Base-by-base conservation (phyloP, 2,888 invertebrate genomes). In the Gastracanthus pulcherrimus region DNA sequence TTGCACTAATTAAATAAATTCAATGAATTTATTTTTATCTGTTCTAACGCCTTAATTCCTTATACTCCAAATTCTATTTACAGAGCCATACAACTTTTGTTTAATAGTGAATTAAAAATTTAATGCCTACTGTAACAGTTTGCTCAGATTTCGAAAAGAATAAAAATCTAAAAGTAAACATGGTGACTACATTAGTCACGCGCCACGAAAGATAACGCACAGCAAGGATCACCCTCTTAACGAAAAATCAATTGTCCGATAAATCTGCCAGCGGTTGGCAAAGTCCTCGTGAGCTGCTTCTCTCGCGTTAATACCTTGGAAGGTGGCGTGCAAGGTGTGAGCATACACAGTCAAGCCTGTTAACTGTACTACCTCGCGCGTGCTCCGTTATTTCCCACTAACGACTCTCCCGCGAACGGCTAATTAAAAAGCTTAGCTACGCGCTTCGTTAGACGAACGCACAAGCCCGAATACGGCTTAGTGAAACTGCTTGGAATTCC, bases 221-320 rank as follows among this genome's bases (percentile, higher is more conserved):
- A 16, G 62, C 31, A 62, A 74, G 62, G 62, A 74, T 74, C 62
- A 74, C 29, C 74, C 62, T 36, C 45, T 26, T 72, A 72, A 58
- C 58, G 62, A 26, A 77, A 84, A 80, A 83, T 77, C 84, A 84
- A 86, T 86, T 84, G 85, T 75, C 62, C 84, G 80, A 84, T 87
- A 86, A 87, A 87, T 87, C 86, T 84, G 69, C 72, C 82, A 84
- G 79, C 81, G n/a, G 84, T 86, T 86, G 86, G 87, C 86, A 86
- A 85, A 84, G 82, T 82, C 76, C 81, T 76, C 84, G 34, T 26
- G 67, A 76, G 76, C 38, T 41, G 55, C 67, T 81, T 82, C 76
- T 72, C 78, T 81, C 83, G 70, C 76, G n/a, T 83, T 84, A 84
- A 85, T 84, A 85, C 84, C 85, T 85, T 77, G 80, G 69, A 86